These are phyloP conservation scores for Chelmon rostratus DNA, from an alignment of 2,797 vertebrate species.

Conservation along the genomic window DNA sequence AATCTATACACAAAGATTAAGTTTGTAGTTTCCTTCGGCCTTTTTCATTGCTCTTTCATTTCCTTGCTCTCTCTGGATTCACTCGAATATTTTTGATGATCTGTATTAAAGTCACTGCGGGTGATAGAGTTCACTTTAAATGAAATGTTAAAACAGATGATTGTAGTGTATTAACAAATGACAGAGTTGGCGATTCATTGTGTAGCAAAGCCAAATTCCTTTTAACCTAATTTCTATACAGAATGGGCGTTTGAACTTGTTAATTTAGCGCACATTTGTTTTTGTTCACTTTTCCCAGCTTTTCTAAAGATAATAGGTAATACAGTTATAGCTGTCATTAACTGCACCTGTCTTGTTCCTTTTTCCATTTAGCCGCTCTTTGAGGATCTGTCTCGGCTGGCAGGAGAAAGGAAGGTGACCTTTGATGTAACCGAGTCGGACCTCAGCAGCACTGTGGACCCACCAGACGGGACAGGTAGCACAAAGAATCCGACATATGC, in stretches of 20 bases:
- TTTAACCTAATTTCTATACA: neutral
- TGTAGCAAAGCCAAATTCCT: neutral
- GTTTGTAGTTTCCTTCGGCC: neutral
- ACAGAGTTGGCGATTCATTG: neutral
- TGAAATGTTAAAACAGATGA: neutral
- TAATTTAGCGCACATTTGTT: neutral
- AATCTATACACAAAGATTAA: neutral
- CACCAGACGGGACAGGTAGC: constrained; percentile 70
- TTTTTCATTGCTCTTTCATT: neutral
- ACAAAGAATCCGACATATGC: neutral
- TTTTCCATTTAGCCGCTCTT: constrained; percentile 67
- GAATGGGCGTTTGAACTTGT: neutral
- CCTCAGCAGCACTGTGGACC: constrained; percentile 80
- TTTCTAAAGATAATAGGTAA: neutral
- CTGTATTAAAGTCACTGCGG: neutral
- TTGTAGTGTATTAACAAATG: neutral
- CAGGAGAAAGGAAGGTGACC: constrained; percentile 84
- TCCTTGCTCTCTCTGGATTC: neutral
- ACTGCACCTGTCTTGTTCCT: neutral
- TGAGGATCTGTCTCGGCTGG: constrained; percentile 79
- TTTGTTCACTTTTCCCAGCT: neutral
- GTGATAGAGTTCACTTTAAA: neutral
- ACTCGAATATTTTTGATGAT: neutral
- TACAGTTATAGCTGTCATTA: neutral
- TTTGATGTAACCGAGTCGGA: constrained; percentile 91